Conservation (phyloP, 2,888 invertebrate genomes). For the Beris morrisii region DNA sequence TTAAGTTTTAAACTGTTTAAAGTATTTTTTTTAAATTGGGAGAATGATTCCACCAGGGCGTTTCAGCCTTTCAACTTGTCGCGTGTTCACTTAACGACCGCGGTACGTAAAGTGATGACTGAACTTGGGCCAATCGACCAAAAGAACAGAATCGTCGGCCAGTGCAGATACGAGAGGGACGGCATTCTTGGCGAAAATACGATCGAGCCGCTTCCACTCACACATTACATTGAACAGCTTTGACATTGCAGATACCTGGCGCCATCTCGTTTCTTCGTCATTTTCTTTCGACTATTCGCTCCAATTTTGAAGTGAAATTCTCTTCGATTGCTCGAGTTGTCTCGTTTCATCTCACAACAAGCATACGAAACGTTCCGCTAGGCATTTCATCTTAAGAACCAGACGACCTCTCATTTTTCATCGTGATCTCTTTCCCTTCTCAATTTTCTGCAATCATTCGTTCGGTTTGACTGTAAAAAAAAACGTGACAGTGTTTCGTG, state of each 20-base stretch:
- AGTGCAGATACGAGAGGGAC: slow-evolving; percentile 11
- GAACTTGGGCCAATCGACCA: slow-evolving; percentile 20
- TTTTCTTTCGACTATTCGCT: no score
- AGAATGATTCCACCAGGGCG: slow-evolving; percentile 26
- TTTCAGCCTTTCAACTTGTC: slow-evolving; percentile 43
- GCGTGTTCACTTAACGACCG: slow-evolving; percentile 55
- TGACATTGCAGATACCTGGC: slow-evolving; percentile 13
- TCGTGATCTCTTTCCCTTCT: neutral
- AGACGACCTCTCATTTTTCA: neutral
- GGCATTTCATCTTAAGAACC: no score
- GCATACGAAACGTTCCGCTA: neutral
- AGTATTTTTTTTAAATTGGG: slow-evolving; percentile 8
- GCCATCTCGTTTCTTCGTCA: neutral
- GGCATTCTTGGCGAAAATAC: neutral
- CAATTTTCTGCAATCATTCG: neutral
- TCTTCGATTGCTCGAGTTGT: slow-evolving; percentile 1
- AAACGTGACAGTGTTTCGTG: slow-evolving; percentile 21
- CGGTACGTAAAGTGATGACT: slow-evolving; percentile 52
- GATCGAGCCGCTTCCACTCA: neutral
- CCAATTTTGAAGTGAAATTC: neutral
- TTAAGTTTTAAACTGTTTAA: slow-evolving; percentile 1
- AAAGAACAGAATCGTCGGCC: neutral
- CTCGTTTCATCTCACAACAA: neutral
- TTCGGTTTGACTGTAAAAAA: neutral
- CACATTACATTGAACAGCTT: neutral